phyloP scores from a whole-genome alignment of 2,113 vertebrate species.

The Podarcis muralis region DNA sequence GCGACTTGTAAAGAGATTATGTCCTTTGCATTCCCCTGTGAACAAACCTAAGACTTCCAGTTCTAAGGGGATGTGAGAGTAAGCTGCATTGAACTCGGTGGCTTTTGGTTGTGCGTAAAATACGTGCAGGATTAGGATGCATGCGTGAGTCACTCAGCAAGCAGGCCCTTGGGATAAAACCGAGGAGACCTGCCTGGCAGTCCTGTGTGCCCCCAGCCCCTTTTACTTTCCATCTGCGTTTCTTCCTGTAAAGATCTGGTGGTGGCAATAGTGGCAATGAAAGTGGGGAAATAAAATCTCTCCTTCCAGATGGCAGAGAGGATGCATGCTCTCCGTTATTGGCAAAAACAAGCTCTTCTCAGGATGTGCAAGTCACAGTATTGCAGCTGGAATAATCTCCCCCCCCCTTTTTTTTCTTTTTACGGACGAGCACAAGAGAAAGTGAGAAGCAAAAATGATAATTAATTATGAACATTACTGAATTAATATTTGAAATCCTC shows the following conservation, averaged over 20 bases:
- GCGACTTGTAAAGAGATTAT: neutral
- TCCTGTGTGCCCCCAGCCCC: neutral
- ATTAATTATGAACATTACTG: conserved; percentile 36
- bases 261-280: conserved; percentile 37
- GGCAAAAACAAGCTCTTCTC: conserved; percentile 72
- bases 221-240: conserved; percentile 42
- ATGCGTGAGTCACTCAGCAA: conserved; percentile 1
- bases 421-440: neutral
- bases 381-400: conserved; percentile 62
- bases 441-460: conserved; percentile 35
- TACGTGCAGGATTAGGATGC: neutral
- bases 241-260: conserved; percentile 45
- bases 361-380: conserved; percentile 65
- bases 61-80: no score
- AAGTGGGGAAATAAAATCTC: conserved; percentile 63
- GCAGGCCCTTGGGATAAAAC: conserved; percentile 21
- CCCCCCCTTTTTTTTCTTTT: no score
- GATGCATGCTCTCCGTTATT: conserved; percentile 65
- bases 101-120: conserved; percentile 4
- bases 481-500: conserved; percentile 19
- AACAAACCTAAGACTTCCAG: neutral
- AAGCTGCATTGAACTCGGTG: neutral
- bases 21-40: neutral
- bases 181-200: neutral
- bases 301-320: conserved; percentile 72